A percentile compares a stretch with the other conserved stretches of the same genome.
These are phyloP conservation scores for Cantharis nigra DNA, from an alignment of 2,888 invertebrate species.

Conservation along the genomic window DNA sequence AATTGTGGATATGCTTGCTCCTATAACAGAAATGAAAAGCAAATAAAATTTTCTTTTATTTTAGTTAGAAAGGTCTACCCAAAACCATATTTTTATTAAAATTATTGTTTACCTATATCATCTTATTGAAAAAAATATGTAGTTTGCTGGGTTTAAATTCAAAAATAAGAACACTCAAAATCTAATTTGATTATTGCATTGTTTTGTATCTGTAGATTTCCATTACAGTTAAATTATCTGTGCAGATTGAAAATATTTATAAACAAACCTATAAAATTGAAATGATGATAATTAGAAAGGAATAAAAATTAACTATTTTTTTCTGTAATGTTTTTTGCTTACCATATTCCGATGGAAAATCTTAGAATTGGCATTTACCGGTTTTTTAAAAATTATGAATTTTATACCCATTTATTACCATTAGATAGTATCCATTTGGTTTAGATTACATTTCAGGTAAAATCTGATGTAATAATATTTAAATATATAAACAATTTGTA, in stretches of 20 bases:
- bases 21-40: no score
- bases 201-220: background rate
- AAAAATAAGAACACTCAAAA: background rate
- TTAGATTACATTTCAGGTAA: background rate
- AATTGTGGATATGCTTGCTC: no score
- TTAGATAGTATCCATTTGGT: background rate
- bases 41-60: no score
- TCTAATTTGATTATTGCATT: background rate
- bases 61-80: no score
- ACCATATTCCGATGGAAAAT: background rate
- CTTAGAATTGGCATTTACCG: background rate
- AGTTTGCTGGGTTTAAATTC: background rate
- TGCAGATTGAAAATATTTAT: background rate
- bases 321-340: background rate
- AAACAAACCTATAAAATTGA: background rate
- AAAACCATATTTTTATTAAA: no score
- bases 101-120: no score
- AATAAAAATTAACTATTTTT: no score
- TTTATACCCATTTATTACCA: background rate
- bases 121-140: background rate
- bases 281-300: no score
- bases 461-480: background rate
- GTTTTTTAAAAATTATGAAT: background rate
- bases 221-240: background rate
- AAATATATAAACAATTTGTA: background rate